A percentile compares a stretch with the other conserved stretches of the same genome.
Evolutionary conservation across 2,888 invertebrate species (phyloP).

Genomic region (Plagiodera versicolora): DNA sequence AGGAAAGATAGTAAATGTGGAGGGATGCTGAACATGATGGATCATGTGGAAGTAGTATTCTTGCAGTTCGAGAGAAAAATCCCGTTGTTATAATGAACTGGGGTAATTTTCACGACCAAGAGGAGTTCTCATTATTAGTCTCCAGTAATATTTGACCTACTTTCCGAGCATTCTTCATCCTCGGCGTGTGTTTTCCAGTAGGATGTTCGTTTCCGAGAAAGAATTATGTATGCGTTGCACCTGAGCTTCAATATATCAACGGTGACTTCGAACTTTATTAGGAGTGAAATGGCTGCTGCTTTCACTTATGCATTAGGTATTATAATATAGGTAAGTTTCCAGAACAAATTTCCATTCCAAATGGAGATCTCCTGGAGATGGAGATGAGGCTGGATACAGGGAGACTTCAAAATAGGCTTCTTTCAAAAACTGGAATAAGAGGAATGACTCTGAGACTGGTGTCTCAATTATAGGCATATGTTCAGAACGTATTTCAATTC

Average conservation of each 20-base stretch:
- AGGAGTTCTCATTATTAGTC: neutral
- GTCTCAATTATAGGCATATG: too few relatives aligned
- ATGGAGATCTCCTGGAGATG: too few relatives aligned
- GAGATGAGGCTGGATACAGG: too few relatives aligned
- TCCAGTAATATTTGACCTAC: neutral
- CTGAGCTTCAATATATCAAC: conserved; percentile 1
- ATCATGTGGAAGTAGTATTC: too few relatives aligned
- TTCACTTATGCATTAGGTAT: neutral
- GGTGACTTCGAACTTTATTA: neutral
- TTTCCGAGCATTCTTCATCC: neutral
- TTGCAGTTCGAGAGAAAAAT: too few relatives aligned
- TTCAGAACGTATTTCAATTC: too few relatives aligned
- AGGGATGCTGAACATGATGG: too few relatives aligned
- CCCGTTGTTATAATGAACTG: neutral
- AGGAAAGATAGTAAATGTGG: too few relatives aligned
- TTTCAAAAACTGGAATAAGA: too few relatives aligned
- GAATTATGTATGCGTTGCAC: neutral
- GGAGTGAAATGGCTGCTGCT: neutral
- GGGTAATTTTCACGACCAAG: neutral
- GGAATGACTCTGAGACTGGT: too few relatives aligned
- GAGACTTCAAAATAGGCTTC: too few relatives aligned
- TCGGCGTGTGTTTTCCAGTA: neutral
- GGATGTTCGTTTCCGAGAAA: neutral
- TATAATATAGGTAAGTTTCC: neutral
- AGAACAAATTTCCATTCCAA: neutral